A percentile compares a stretch with the other conserved stretches of the same genome.
Evolutionary conservation across 2,113 vertebrate species (phyloP).

Genomic region (Oreocharis arfaki): DNA sequence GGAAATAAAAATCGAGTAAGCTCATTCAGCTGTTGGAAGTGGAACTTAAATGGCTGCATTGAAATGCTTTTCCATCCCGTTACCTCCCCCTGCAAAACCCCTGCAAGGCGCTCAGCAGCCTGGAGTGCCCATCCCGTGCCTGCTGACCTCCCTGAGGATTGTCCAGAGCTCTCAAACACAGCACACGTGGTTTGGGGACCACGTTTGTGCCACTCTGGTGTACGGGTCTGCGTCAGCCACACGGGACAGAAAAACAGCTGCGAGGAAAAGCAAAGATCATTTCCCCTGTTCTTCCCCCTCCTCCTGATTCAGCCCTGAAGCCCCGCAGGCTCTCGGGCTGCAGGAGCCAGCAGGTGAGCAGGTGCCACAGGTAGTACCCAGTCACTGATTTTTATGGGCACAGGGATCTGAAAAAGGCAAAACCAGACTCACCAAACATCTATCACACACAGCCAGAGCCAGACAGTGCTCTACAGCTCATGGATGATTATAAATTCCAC

Average conservation of each 20-base stretch:
- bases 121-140: neutral
- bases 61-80: neutral
- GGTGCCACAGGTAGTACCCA: neutral
- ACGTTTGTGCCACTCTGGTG: neutral
- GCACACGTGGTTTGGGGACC: neutral
- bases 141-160: neutral
- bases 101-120: neutral
- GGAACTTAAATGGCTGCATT: neutral
- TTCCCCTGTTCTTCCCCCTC: neutral
- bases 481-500: neutral
- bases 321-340: neutral
- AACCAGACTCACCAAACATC: neutral
- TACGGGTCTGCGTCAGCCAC: neutral
- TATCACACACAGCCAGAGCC: neutral
- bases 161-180: neutral
- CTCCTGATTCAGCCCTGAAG: neutral
- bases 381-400: neutral
- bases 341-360: neutral
- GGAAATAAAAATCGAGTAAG: neutral
- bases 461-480: neutral
- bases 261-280: neutral
- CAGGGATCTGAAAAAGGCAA: neutral
- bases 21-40: neutral
- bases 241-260: neutral
- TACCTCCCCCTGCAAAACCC: neutral